phyloP scores from a whole-genome alignment of 2,888 invertebrate species.

The Tanytarsus gracilentus region DNA sequence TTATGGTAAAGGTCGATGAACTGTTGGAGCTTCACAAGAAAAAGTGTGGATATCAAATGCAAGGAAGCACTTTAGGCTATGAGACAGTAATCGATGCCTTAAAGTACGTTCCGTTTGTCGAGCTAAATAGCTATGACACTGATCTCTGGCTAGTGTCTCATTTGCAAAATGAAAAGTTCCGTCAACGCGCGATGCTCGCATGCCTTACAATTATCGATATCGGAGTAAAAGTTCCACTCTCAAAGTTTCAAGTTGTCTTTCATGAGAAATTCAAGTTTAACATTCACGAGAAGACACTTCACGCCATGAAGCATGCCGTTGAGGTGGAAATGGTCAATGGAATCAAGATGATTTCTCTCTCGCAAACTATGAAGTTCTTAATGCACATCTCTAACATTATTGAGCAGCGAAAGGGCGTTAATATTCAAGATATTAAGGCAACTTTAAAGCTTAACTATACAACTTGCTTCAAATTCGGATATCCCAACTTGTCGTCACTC shows the following conservation, averaged over 20 bases:
- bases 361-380: conserved; percentile 38
- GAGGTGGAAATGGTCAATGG: conserved; percentile 37
- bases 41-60: conserved; percentile 43
- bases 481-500: conserved; percentile 39
- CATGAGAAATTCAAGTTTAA: conserved; percentile 36
- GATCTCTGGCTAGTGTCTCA: conserved; percentile 41
- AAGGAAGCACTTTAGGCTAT: conserved; percentile 39
- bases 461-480: conserved; percentile 38
- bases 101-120: conserved; percentile 39
- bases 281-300: conserved; percentile 35
- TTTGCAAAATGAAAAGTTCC: conserved; percentile 38
- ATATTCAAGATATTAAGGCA: conserved; percentile 38
- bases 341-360: conserved; percentile 35
- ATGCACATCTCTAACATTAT: conserved; percentile 37
- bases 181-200: conserved; percentile 38
- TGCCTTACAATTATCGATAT: conserved; percentile 35
- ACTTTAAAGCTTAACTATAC: conserved; percentile 36
- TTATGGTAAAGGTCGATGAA: conserved; percentile 37
- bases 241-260: conserved; percentile 36
- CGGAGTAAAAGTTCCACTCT: conserved; percentile 33
- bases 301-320: conserved; percentile 41
- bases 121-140: conserved; percentile 37
- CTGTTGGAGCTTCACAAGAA: conserved; percentile 41
- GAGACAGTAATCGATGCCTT: conserved; percentile 37
- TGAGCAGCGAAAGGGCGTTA: conserved; percentile 36